A percentile compares a stretch with the other conserved stretches of the same genome.
These are phyloP conservation scores for Silurus aristotelis DNA, from an alignment of 2,797 vertebrate species.

Conservation along the genomic window DNA sequence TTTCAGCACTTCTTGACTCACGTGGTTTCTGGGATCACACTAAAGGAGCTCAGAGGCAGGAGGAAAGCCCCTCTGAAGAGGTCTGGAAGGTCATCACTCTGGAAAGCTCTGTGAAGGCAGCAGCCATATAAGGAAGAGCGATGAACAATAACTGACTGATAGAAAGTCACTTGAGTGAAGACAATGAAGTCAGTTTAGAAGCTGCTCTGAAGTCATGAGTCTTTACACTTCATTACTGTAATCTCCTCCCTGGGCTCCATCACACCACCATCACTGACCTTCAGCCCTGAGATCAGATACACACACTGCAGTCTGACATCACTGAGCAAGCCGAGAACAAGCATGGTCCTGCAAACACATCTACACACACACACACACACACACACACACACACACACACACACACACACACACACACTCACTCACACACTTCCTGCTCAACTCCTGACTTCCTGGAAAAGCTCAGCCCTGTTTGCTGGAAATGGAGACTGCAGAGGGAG, in stretches of 20 bases:
- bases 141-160: constrained; percentile 25
- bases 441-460: constrained; percentile 54
- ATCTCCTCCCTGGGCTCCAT: constrained; percentile 30
- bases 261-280: too few species aligned
- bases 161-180: constrained; percentile 22
- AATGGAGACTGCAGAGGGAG: constrained; percentile 42
- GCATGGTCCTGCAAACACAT: background rate
- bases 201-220: constrained; percentile 36
- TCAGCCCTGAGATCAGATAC: constrained; percentile 51
- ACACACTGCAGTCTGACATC: constrained; percentile 54
- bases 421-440: constrained; percentile 23
- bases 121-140: constrained; percentile 47
- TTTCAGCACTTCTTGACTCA: background rate
- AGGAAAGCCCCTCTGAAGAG: constrained; percentile 36
- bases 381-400: constrained; percentile 18
- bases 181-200: constrained; percentile 49
- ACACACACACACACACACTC: constrained; percentile 3
- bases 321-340: constrained; percentile 42
- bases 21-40: background rate
- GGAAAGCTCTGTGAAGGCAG: background rate
- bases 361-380: background rate
- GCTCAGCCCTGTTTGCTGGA: constrained; percentile 50
- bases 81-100: constrained; percentile 10
- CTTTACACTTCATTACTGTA: constrained; percentile 26
- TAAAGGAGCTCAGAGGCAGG: constrained; percentile 2